Base-by-base conservation (phyloP, 2,113 vertebrate genomes). In the Xenopus laevis region DNA sequence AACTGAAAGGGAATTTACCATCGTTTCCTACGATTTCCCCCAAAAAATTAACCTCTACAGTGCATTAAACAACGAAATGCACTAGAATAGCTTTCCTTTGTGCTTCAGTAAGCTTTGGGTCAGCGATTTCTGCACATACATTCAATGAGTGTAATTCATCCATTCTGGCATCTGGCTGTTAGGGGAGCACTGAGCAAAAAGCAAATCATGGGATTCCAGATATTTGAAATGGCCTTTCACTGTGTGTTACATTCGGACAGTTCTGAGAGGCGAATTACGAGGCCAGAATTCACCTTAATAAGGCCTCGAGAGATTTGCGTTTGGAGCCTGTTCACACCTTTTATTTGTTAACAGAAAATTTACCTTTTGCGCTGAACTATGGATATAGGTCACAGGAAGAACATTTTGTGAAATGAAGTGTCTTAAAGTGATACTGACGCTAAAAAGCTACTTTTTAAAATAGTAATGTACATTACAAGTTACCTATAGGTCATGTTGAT, bases 121-220 rank as follows among this genome's bases (percentile, higher is more conserved):
- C 73, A 76, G 73, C 66, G 61, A 45, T 44, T 75, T 70, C 73
- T 76, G 59, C 30, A 69, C n/a, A 65, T 30, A 63, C 58, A 64
- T 44, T 69, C 66, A 69, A 44, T 55, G 20, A 63, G 17, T 69
- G n/a, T 64, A 76, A 76, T 69, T 68, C 73, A 76, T 76, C 33
- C 44, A 10, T 76, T 64, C 58, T 76, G 73, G 46, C 73, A 69
- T 76, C 66, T 69, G n/a, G 73, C 66, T 76, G 73, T 69, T 69
- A 63, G 61, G 73, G 66, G 59, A 76, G 18, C 27, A 46, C 59
- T 69, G 62, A 76, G 66, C 20, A 60, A 60, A 60, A 75, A 76
- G 73, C 66, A 55, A 61, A 63, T 57, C 59, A 63, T 69, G 52
- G 59, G 47, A 64, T 69, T 76, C 62, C 50, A 69, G 68, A 64